These are phyloP conservation scores for Mesembrinibis cayennensis DNA, from an alignment of 2,113 vertebrate species.

Conservation along the genomic window DNA sequence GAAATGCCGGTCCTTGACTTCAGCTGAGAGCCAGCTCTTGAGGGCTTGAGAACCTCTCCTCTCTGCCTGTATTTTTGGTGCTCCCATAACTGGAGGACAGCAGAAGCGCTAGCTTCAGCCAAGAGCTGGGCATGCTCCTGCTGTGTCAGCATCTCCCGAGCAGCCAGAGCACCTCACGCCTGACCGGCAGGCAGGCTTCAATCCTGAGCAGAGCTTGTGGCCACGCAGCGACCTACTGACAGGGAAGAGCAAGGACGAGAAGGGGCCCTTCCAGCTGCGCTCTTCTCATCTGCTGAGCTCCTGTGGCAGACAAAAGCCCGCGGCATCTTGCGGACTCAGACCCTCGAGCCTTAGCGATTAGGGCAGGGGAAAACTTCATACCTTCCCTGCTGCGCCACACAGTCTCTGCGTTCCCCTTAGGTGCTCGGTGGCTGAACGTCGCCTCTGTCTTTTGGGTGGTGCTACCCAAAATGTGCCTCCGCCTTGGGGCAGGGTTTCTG, in stretches of 20 bases:
- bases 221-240: not conserved
- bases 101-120: not conserved
- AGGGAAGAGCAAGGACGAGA: not conserved
- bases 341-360: not conserved
- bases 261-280: not conserved
- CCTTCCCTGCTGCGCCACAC: too few relatives aligned
- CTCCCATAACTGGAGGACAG: not conserved
- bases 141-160: not conserved
- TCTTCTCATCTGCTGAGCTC: not conserved
- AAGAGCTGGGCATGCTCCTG: fast-evolving
- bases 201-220: not conserved
- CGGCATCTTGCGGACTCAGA: not conserved
- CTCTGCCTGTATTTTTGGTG: not conserved
- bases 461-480: not conserved
- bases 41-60: not conserved
- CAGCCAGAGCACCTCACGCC: not conserved
- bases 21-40: not conserved
- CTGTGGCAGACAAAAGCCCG: not conserved
- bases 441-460: not conserved
- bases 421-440: not conserved
- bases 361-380: not conserved
- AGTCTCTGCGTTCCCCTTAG: not conserved
- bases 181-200: not conserved
- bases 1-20: not conserved
- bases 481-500: not conserved